Conservation (phyloP, 1,140 invertebrate species). For the Pentalonia nigronervosa region DNA sequence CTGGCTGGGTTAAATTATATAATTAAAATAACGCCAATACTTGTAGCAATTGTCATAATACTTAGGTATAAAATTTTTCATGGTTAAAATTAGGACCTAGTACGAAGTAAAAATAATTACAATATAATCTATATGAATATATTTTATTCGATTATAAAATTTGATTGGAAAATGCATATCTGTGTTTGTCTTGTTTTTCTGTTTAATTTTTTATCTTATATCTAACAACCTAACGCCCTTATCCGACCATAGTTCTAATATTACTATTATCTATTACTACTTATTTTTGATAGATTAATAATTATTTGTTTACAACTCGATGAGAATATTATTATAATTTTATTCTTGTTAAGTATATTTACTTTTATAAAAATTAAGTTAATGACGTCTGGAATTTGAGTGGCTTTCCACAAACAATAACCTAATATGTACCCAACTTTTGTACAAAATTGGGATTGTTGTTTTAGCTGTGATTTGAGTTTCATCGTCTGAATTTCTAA, state of each 20-base stretch:
- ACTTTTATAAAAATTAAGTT: background rate
- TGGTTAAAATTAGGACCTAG: background rate
- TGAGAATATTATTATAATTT: background rate
- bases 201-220: background rate
- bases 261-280: background rate
- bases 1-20: background rate
- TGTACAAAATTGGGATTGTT: slow-evolving; percentile 23
- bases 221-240: background rate
- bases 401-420: slow-evolving; percentile 30
- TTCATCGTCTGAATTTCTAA: background rate
- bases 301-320: background rate
- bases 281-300: background rate
- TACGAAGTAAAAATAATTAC: background rate
- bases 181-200: no score
- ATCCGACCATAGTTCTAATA: background rate
- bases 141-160: no score
- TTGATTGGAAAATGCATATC: no score
- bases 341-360: background rate
- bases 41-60: background rate
- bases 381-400: background rate
- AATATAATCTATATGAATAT: background rate
- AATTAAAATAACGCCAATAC: background rate
- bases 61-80: background rate
- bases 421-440: background rate
- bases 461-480: slow-evolving; percentile 4